phyloP scores from a whole-genome alignment of 2,888 invertebrate species.

The Melipona beecheii region DNA sequence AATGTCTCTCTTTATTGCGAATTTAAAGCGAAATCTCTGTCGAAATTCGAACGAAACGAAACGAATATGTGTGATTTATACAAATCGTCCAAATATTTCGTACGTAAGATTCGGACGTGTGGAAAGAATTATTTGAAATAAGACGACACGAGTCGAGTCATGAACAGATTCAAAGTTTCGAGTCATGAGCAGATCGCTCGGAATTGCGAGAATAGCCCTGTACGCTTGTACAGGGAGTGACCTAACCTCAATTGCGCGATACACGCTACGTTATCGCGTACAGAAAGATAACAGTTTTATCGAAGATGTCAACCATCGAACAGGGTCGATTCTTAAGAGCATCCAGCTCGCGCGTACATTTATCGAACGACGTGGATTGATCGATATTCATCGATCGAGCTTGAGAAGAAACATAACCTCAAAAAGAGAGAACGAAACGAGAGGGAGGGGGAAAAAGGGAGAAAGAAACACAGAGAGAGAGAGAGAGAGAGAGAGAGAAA shows the following conservation, averaged over 20 bases:
- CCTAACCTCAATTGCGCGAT: conserved; percentile 39
- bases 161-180: not conserved
- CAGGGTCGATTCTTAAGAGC: not conserved
- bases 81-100: too few relatives aligned
- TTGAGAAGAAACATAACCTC: not conserved
- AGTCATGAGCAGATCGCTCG: not conserved
- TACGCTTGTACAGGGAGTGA: too few relatives aligned
- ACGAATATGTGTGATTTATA: too few relatives aligned
- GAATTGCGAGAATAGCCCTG: not conserved
- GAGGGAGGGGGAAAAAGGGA: not conserved
- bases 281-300: conserved; percentile 23
- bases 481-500: not conserved
- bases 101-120: too few relatives aligned
- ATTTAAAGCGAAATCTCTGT: not conserved
- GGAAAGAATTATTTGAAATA: not conserved
- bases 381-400: conserved; percentile 11
- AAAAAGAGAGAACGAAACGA: not conserved
- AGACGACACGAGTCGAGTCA: not conserved
- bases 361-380: not conserved
- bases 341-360: not conserved
- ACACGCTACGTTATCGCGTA: conserved; percentile 9
- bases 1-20: not conserved
- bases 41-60: too few relatives aligned
- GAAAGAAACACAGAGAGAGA: not conserved
- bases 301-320: conserved; percentile 14